phyloP scores from a whole-genome alignment of 2,888 invertebrate species.

The Gari tellinella region DNA sequence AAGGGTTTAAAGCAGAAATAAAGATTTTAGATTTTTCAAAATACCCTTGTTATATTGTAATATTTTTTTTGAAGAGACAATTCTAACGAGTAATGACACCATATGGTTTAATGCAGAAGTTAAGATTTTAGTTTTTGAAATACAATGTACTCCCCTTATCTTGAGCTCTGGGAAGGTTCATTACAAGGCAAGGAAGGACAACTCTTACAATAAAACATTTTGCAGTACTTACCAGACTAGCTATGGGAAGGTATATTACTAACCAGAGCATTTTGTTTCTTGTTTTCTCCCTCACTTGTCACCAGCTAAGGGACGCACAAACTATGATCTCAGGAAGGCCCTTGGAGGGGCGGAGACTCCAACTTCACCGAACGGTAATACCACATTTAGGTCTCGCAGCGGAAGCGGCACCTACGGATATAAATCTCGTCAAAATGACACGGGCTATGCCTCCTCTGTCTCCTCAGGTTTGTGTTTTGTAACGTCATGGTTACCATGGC shows the following conservation, averaged over 20 bases:
- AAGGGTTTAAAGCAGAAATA: too few relatives aligned
- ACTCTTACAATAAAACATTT: too few relatives aligned
- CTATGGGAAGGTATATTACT: neutral
- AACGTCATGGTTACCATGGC: neutral
- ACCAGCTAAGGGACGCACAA: slow-evolving; percentile 82
- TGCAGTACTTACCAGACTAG: too few relatives aligned
- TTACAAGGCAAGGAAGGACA: too few relatives aligned
- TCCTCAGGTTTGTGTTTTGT: slow-evolving; percentile 76
- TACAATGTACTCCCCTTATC: too few relatives aligned
- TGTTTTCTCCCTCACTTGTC: slow-evolving; percentile 7
- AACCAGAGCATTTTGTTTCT: neutral
- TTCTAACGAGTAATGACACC: too few relatives aligned
- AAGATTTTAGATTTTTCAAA: too few relatives aligned
- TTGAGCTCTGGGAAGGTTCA: too few relatives aligned
- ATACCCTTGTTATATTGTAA: too few relatives aligned
- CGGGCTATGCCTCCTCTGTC: slow-evolving; percentile 77
- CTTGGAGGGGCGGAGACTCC: slow-evolving; percentile 64
- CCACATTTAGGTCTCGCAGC: slow-evolving; percentile 63
- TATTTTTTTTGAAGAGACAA: too few relatives aligned
- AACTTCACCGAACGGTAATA: slow-evolving; percentile 52
- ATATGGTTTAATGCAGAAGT: too few relatives aligned
- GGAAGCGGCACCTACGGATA: slow-evolving; percentile 72
- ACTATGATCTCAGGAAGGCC: slow-evolving; percentile 81
- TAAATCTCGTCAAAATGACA: slow-evolving; percentile 70
- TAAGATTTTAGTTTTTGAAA: too few relatives aligned